Evolutionary conservation across 1,140 invertebrate genomes (phyloP), one percentile per base, ranked within the genome.

Genomic region (Penaeus chinensis): DNA sequence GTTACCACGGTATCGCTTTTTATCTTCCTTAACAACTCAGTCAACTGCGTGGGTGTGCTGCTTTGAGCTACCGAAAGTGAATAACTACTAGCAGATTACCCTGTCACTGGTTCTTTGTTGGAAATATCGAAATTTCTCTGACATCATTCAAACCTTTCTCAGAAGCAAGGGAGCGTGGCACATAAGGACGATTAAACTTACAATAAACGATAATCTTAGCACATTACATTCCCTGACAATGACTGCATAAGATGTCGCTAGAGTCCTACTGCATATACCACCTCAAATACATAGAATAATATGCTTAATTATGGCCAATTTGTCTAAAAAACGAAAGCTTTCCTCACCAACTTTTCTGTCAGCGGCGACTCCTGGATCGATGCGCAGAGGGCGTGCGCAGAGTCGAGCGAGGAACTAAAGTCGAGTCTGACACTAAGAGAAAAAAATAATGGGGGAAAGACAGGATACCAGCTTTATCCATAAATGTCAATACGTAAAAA

Each of bases 341-440:
- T 54, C 62, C 62, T 81, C 83, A 54, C 86, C 54, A 61, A 82
- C 81, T 83, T 27, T 83, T 32, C 80, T 78, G 80, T 78, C 71
- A 87, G 84, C 86, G 80, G 86, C 61, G 80, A 63, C 11, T 62
- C 86, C 37, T 76, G 86, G 86, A 87, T 87, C 80, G 86, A 87
- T 87, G 86, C 86, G 86, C 86, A 87, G 80, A 37, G 65, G 20
- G 22, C 18, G 19, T 83, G 86, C 86, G 86, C 86, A 87, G 42
- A 63, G n/a, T 24, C 19, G n/a, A 37, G 19, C 78, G 42, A 63
- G n/a, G 60, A 37, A 61, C 84, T 18, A 65, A 60, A 78, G 24
- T 65, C 71, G 69, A 19, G 63, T 24, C 27, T 69, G 54, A 54
- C 11, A 54, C 54, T 54, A 16, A 2, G 54, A 54, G 54, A 16